These are phyloP conservation scores for Myotis myotis DNA, from an alignment of 2,797 vertebrate species.

Conservation along the genomic window DNA sequence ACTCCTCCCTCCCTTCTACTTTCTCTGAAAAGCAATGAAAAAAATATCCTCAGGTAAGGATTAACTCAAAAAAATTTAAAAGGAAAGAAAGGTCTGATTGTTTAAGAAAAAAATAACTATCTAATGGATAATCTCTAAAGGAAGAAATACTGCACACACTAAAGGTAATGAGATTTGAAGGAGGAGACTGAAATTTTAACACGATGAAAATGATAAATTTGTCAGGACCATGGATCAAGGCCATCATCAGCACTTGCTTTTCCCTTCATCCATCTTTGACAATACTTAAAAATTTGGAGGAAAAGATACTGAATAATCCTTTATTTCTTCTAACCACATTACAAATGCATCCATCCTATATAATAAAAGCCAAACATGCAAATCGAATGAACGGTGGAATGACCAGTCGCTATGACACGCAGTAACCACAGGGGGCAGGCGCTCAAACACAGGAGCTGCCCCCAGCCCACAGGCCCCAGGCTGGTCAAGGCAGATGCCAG, in stretches of 20 bases:
- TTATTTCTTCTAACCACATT: conserved; percentile 35
- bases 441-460: too few species aligned
- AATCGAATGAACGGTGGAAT: too few species aligned
- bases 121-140: not conserved
- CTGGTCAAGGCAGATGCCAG: too few species aligned
- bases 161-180: not conserved
- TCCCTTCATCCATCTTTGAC: not conserved
- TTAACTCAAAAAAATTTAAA: too few species aligned
- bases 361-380: too few species aligned
- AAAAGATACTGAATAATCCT: not conserved
- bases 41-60: too few species aligned
- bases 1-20: too few species aligned
- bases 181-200: not conserved
- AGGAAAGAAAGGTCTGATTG: not conserved
- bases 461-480: too few species aligned
- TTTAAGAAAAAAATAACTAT: not conserved
- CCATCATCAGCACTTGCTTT: too few species aligned
- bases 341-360: not conserved
- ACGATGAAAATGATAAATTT: not conserved
- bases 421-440: too few species aligned
- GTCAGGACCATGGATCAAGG: conserved; percentile 26
- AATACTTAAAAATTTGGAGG: not conserved
- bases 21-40: too few species aligned
- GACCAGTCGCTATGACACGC: too few species aligned
- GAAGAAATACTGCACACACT: not conserved